phyloP scores from a whole-genome alignment of 2,888 invertebrate genomes.

The Patella depressa region DNA sequence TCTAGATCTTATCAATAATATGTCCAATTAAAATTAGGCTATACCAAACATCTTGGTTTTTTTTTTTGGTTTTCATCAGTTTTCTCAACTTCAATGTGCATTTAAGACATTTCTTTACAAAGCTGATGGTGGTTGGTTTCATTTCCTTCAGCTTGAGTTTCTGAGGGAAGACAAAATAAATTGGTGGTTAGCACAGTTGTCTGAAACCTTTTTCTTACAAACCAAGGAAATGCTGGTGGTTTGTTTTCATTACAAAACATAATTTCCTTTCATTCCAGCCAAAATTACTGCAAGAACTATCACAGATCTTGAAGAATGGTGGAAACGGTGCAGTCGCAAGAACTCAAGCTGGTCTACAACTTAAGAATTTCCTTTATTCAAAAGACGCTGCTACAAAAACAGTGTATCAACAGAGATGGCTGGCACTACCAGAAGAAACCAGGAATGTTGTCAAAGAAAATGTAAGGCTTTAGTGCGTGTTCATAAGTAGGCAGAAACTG shows the following conservation, averaged over 20 bases:
- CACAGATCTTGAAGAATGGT: conserved; percentile 90
- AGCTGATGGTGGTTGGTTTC: too few relatives aligned
- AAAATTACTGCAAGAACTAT: conserved; percentile 92
- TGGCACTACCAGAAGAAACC: conserved; percentile 88
- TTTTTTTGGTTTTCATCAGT: too few relatives aligned
- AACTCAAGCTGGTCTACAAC: conserved; percentile 97
- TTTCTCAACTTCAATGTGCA: too few relatives aligned
- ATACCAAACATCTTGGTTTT: too few relatives aligned
- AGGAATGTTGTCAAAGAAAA: conserved; percentile 93
- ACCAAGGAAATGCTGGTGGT: background rate
- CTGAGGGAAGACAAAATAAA: background rate
- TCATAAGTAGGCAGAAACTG: too few relatives aligned
- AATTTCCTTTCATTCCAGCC: conserved; percentile 74
- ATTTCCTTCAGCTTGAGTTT: background rate
- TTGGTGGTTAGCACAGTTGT: background rate
- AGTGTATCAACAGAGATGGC: conserved; percentile 93
- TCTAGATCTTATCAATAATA: too few relatives aligned
- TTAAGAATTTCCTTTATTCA: conserved; percentile 97
- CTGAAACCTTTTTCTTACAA: too few relatives aligned
- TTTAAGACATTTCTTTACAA: too few relatives aligned
- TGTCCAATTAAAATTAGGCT: too few relatives aligned
- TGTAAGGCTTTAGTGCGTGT: conserved; percentile 76
- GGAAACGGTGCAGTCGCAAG: conserved; percentile 93
- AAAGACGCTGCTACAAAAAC: conserved; percentile 88
- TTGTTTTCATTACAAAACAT: too few relatives aligned